Evolutionary conservation across 2,888 invertebrate species (phyloP).

Genomic region (Tupiocoris notatus): DNA sequence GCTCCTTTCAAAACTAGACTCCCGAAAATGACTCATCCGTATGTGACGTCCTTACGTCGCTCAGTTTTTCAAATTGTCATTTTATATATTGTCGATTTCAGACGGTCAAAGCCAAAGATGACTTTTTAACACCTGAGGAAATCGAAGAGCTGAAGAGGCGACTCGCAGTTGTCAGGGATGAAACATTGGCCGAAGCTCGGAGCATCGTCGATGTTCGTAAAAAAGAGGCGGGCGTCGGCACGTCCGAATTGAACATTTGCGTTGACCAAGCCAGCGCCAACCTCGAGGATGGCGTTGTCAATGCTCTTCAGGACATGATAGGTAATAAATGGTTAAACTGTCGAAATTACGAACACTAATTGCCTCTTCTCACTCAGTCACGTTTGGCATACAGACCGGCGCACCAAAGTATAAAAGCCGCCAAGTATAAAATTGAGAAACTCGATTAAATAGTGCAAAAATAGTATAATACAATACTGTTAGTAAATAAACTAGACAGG

Average conservation of each 20-base stretch:
- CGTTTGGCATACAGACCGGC: too few relatives aligned
- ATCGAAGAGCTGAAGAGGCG: conserved; percentile 20
- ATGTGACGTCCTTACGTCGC: too few relatives aligned
- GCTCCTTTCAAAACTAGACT: too few relatives aligned
- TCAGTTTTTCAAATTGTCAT: too few relatives aligned
- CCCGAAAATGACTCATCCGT: too few relatives aligned
- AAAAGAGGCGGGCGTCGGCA: neutral
- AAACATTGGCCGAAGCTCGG: conserved; percentile 11
- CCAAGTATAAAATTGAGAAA: too few relatives aligned
- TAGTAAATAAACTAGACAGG: too few relatives aligned
- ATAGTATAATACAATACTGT: too few relatives aligned
- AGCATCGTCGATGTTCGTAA: conserved; percentile 18
- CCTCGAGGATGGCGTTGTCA: neutral
- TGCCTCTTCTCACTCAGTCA: too few relatives aligned
- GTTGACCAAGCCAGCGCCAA: conserved; percentile 1
- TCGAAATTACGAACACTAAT: too few relatives aligned
- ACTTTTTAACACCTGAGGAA: neutral
- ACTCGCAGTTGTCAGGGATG: conserved; percentile 14
- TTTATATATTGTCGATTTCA: neutral
- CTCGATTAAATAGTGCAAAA: too few relatives aligned
- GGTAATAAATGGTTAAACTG: neutral
- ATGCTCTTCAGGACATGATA: neutral
- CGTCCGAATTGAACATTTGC: neutral
- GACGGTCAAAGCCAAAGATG: neutral
- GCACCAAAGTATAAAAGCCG: too few relatives aligned